phyloP scores from a whole-genome alignment of 2,113 vertebrate species.

The Centropus unirufus region DNA sequence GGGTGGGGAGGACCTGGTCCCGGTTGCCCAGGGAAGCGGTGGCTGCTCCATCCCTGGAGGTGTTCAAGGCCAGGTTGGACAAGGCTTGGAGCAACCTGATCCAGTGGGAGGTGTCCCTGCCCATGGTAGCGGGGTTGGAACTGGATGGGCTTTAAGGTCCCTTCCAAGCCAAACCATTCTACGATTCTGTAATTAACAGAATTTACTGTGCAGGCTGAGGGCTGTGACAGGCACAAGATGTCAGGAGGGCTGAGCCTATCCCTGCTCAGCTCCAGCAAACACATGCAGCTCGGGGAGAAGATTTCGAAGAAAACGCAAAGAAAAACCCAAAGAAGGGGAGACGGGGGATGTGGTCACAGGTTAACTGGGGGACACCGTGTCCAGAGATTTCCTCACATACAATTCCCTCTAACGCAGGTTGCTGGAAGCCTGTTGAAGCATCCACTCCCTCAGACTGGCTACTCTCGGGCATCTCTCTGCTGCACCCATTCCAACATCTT shows the following conservation, averaged over 20 bases:
- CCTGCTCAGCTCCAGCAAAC: background rate
- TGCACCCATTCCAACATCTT: accelerated
- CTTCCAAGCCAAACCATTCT: too few species aligned
- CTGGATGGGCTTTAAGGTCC: too few species aligned
- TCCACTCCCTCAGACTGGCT: background rate
- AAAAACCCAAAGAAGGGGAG: background rate
- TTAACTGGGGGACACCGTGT: background rate
- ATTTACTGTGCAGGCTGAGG: accelerated
- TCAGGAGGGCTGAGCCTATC: accelerated
- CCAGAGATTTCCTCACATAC: background rate
- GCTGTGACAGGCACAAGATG: background rate
- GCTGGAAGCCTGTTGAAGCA: background rate
- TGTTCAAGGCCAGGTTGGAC: too few species aligned
- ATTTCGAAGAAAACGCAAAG: background rate
- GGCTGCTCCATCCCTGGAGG: too few species aligned
- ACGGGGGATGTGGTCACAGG: background rate
- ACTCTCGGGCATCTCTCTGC: background rate
- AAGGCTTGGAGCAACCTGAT: too few species aligned
- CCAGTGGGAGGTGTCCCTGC: too few species aligned
- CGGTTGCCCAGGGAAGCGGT: too few species aligned
- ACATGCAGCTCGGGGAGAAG: background rate
- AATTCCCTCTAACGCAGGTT: background rate
- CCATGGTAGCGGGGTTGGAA: too few species aligned
- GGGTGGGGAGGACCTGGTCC: too few species aligned
- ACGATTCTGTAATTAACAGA: too few species aligned